Conservation (phyloP, 2,888 invertebrate species). For the Epistrophe eligans region DNA sequence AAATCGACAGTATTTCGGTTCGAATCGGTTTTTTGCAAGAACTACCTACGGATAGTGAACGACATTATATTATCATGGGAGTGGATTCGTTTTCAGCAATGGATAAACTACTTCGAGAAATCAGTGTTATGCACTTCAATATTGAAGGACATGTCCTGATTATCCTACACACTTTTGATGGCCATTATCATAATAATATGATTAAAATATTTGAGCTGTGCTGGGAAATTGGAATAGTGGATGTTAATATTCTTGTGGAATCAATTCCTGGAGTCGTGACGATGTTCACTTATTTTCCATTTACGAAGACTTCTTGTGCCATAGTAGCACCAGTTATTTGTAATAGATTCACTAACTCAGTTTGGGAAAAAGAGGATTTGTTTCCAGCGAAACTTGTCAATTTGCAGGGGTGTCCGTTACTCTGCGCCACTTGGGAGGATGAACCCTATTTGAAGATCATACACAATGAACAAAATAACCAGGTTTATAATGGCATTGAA, state of each 20-base stretch:
- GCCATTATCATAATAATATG: constrained; percentile 76
- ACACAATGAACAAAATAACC: neutral
- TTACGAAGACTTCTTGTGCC: constrained; percentile 75
- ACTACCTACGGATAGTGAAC: constrained; percentile 67
- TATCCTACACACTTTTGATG: constrained; percentile 72
- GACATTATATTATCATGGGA: constrained; percentile 76
- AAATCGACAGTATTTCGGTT: constrained; percentile 60
- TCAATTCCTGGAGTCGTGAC: constrained; percentile 73
- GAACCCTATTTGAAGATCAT: constrained; percentile 78
- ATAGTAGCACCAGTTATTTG: constrained; percentile 76
- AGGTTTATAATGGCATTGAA: constrained; percentile 76
- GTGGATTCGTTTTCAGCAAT: constrained; percentile 77
- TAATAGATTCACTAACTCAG: constrained; percentile 75
- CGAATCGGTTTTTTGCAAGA: constrained; percentile 66
- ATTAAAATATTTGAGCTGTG: constrained; percentile 68
- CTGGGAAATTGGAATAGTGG: constrained; percentile 71
- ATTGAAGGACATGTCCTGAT: constrained; percentile 76
- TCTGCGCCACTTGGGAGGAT: constrained; percentile 80
- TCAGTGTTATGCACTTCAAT: constrained; percentile 68
- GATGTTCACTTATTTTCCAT: constrained; percentile 80
- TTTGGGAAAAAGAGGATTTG: constrained; percentile 76
- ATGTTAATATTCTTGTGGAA: constrained; percentile 77
- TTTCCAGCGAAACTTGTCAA: constrained; percentile 77
- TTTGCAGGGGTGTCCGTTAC: constrained; percentile 79
- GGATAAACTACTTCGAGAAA: constrained; percentile 30